Conservation (phyloP, 2,113 vertebrate genomes). For the Lichenostomus cassidix region DNA sequence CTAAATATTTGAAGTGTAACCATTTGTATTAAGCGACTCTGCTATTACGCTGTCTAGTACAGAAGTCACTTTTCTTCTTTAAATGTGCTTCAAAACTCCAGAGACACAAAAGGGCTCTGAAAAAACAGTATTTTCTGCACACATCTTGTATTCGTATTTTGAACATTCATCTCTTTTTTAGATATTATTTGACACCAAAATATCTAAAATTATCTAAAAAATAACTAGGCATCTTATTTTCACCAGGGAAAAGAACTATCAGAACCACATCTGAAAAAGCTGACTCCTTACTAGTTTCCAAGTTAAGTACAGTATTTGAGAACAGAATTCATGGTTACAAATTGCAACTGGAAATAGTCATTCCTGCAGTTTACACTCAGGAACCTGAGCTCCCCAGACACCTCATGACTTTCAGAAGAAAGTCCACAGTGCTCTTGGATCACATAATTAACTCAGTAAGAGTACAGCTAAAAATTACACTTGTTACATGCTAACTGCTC, state of each 20-base stretch:
- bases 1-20: background rate
- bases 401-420: background rate
- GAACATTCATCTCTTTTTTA: background rate
- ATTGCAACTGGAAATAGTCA: background rate
- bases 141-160: accelerated
- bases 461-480: background rate
- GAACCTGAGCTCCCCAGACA: background rate
- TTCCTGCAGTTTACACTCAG: background rate
- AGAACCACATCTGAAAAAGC: background rate
- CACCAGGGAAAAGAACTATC: background rate
- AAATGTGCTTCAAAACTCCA: background rate
- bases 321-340: background rate
- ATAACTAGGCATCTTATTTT: background rate
- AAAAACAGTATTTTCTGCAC: background rate
- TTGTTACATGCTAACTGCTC: background rate
- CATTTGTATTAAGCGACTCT: background rate
- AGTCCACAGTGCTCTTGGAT: background rate
- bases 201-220: background rate
- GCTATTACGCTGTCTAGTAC: background rate
- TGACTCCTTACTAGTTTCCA: background rate
- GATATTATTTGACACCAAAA: background rate
- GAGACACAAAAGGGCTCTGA: background rate
- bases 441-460: background rate
- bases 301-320: background rate
- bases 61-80: background rate